Conservation (phyloP, 1,140 invertebrate genomes). For the Alviniconcha marisindica region DNA sequence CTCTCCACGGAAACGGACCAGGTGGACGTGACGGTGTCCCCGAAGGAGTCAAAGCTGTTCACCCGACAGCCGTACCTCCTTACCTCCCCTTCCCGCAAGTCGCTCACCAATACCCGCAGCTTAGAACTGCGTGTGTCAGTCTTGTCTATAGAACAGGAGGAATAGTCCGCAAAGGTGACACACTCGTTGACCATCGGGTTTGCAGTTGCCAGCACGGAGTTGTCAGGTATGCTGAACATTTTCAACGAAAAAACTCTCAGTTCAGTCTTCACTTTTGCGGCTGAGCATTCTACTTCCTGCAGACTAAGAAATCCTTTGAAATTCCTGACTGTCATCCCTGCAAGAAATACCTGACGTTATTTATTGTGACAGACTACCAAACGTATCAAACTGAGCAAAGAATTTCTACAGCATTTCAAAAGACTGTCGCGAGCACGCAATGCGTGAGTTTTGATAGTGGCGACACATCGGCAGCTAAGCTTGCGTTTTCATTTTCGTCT, state of each 20-base stretch:
- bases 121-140: neutral
- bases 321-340: neutral
- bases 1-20: slow-evolving; percentile 7
- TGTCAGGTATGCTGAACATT: slow-evolving; percentile 11
- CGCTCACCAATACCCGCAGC: neutral
- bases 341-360: neutral
- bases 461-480: too few species aligned
- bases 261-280: neutral
- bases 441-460: too few species aligned
- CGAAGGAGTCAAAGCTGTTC: neutral
- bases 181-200: neutral
- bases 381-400: neutral
- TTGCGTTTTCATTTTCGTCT: too few species aligned
- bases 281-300: slow-evolving; percentile 23
- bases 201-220: neutral
- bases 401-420: neutral
- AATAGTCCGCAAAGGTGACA: slow-evolving; percentile 23
- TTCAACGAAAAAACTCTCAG: neutral
- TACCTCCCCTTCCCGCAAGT: slow-evolving; percentile 26
- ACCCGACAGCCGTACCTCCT: slow-evolving; percentile 9
- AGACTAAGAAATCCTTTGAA: slow-evolving; percentile 13
- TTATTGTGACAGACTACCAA: neutral
- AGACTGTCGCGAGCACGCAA: too few species aligned
- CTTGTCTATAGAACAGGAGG: slow-evolving; percentile 6
- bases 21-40: neutral